Conservation (phyloP, 2,113 vertebrate species). For the Proteles cristata region DNA sequence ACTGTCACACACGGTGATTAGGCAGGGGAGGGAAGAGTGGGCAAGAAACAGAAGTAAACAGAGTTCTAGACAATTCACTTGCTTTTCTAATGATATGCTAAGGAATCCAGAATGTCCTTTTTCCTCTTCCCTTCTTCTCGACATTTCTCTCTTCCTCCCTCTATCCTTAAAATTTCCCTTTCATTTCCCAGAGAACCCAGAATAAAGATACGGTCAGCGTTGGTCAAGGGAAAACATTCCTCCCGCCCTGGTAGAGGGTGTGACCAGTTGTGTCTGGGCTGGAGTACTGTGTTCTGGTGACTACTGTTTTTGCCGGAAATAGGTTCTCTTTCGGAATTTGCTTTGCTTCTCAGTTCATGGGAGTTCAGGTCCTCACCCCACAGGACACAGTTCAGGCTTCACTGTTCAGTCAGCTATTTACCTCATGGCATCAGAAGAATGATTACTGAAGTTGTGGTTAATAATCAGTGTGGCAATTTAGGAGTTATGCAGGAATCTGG, state of each 20-base stretch:
- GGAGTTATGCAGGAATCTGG: not conserved
- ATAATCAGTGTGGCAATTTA: conserved; percentile 65
- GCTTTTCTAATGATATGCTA: not conserved
- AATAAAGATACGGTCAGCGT: not conserved
- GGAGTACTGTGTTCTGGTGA: not conserved
- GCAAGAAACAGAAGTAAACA: not conserved
- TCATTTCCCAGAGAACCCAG: not conserved
- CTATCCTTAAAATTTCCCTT: not conserved
- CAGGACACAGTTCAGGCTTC: conserved; percentile 67
- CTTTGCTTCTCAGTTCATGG: conserved; percentile 38
- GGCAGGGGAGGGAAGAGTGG: not conserved
- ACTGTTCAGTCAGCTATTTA: conserved; percentile 67
- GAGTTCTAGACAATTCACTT: not conserved
- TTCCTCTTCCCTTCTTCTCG: not conserved
- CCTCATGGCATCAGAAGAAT: conserved; percentile 49
- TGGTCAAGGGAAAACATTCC: not conserved
- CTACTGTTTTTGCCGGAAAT: not conserved
- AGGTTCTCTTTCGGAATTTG: conserved; percentile 57
- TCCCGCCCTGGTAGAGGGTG: not conserved
- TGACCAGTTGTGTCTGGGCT: not conserved
- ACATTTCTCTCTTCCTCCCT: not conserved
- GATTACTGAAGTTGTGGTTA: conserved; percentile 71
- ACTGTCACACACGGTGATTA: not conserved
- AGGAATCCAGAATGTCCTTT: not conserved
- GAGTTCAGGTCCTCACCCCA: conserved; percentile 8